phyloP scores from a whole-genome alignment of 1,140 invertebrate genomes.

The Drosophila lacteicornis region DNA sequence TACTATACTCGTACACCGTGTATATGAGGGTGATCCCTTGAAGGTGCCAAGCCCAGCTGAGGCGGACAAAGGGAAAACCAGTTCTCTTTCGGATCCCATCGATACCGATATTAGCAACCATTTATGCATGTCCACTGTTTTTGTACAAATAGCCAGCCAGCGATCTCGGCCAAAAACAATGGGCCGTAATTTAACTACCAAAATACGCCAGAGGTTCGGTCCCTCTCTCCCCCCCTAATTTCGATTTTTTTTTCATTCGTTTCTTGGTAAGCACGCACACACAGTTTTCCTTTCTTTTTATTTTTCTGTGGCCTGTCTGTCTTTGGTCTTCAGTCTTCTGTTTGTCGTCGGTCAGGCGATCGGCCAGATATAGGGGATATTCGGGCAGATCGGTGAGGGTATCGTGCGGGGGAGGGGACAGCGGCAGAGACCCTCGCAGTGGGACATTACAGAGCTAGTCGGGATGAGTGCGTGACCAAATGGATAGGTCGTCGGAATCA shows the following conservation, averaged over 20 bases:
- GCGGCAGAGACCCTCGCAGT: constrained; percentile 30
- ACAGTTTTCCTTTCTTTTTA: constrained; percentile 28
- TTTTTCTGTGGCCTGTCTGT: constrained; percentile 17
- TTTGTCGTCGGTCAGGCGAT: constrained; percentile 45
- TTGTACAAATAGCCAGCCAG: constrained; percentile 60
- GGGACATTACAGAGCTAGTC: constrained; percentile 24
- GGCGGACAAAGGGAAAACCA: constrained; percentile 32
- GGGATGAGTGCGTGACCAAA: constrained; percentile 47
- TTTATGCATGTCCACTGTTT: constrained; percentile 73
- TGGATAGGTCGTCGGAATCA: constrained; percentile 2
- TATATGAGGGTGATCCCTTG: constrained; percentile 18
- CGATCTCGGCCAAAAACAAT: constrained; percentile 70
- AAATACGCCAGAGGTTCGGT: constrained; percentile 63
- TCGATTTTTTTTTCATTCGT: background rate
- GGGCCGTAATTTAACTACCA: constrained; percentile 77
- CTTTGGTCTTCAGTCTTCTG: constrained; percentile 20
- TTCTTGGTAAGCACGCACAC: constrained; percentile 73
- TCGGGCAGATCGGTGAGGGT: background rate
- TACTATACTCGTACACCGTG: background rate
- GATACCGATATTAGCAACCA: constrained; percentile 73
- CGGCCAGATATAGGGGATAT: constrained; percentile 22
- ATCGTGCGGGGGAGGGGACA: background rate
- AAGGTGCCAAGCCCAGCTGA: constrained; percentile 65
- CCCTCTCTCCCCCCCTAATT: background rate
- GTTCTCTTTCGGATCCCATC: constrained; percentile 26